A percentile compares a stretch with the other conserved stretches of the same genome.
phyloP scores from a whole-genome alignment of 2,888 invertebrate genomes.

The Cataglyphis cursor region DNA sequence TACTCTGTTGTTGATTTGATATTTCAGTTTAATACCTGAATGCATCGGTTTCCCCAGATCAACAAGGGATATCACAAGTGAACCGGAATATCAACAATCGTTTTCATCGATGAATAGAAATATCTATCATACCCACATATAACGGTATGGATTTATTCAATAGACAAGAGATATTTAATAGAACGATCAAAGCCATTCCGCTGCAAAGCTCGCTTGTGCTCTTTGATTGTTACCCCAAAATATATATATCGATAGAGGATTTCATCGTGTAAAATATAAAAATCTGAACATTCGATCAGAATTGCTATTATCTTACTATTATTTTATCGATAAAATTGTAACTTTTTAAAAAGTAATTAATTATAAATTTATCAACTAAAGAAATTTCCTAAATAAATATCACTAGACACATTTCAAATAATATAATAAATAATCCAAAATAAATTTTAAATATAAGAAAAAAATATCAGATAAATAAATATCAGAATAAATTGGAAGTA shows the following conservation, averaged over 20 bases:
- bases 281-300: conserved; percentile 28
- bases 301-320: conserved; percentile 13
- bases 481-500: neutral
- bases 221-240: conserved; percentile 37
- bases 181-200: conserved; percentile 70
- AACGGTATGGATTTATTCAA: conserved; percentile 65
- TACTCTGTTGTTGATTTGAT: conserved; percentile 46
- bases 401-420: neutral
- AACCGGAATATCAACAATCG: conserved; percentile 57
- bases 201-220: conserved; percentile 46
- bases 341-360: neutral
- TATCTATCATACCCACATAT: conserved; percentile 56
- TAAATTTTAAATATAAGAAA: neutral
- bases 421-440: conserved; percentile 19
- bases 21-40: conserved; percentile 50
- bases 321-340: conserved; percentile 1
- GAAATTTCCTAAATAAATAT: neutral
- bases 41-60: conserved; percentile 29
- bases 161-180: conserved; percentile 61
- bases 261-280: conserved; percentile 39
- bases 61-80: conserved; percentile 46
- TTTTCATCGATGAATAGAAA: conserved; percentile 49
- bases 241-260: conserved; percentile 27
- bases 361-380: neutral
- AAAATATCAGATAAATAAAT: neutral